phyloP scores from a whole-genome alignment of 2,888 invertebrate genomes.

The Volucella bombylans region DNA sequence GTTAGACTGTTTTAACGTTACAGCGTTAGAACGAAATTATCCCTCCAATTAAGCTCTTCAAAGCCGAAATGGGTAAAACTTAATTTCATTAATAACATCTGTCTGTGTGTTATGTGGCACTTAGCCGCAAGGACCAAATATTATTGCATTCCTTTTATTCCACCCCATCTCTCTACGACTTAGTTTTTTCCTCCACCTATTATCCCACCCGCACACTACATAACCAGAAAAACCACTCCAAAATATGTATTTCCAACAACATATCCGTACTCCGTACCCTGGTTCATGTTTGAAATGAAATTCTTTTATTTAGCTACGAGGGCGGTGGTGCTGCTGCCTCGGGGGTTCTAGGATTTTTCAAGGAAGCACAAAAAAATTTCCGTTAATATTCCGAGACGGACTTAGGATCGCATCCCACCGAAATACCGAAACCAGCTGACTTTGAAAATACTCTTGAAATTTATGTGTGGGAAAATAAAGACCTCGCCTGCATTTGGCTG shows the following conservation, averaged over 20 bases:
- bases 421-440: constrained; percentile 35
- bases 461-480: constrained; percentile 61
- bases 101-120: constrained; percentile 40
- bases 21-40: constrained; percentile 3
- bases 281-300: constrained; percentile 62
- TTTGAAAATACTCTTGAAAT: constrained; percentile 44
- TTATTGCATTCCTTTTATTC: constrained; percentile 51
- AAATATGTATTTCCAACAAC: constrained; percentile 64
- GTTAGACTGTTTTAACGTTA: neutral
- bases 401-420: constrained; percentile 5
- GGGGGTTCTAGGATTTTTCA: neutral
- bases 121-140: constrained; percentile 37
- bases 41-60: constrained; percentile 50
- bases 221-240: constrained; percentile 63
- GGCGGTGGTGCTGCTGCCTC: neutral
- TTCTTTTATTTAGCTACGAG: constrained; percentile 41
- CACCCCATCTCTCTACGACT: neutral
- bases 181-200: neutral
- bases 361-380: constrained; percentile 12
- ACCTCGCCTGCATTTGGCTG: constrained; percentile 32
- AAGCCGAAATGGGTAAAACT: constrained; percentile 58
- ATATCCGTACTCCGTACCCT: constrained; percentile 8
- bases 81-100: constrained; percentile 57
- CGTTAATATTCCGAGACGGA: constrained; percentile 26
- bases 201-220: constrained; percentile 35